Conservation (phyloP, 2,888 invertebrate genomes). For the Augiades crinisus region DNA sequence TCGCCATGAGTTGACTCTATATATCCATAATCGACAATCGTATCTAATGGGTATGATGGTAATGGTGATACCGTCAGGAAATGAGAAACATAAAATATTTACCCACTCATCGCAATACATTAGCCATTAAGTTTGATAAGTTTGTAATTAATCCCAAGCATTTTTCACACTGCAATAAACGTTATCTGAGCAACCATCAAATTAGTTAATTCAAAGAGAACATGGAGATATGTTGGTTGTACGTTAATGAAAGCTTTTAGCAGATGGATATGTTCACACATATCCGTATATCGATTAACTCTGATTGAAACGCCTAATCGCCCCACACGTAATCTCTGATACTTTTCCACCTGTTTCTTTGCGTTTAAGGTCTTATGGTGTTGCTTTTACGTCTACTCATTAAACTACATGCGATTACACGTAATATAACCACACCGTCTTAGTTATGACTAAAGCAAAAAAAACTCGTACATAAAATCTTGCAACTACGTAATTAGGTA, state of each 20-base stretch:
- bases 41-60: background rate
- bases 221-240: slow-evolving; percentile 39
- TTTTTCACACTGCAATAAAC: slow-evolving; percentile 14
- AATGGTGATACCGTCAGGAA: background rate
- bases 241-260: slow-evolving; percentile 42
- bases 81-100: background rate
- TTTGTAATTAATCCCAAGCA: background rate
- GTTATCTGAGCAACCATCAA: slow-evolving; percentile 13
- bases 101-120: slow-evolving; percentile 6
- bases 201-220: slow-evolving; percentile 10
- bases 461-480: slow-evolving; percentile 17
- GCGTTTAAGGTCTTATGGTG: too few species aligned
- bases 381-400: slow-evolving; percentile 7
- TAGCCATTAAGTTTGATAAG: slow-evolving; percentile 14
- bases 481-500: slow-evolving; percentile 25
- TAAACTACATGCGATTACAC: background rate
- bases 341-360: too few species aligned
- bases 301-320: background rate
- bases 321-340: background rate
- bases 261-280: slow-evolving; percentile 43
- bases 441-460: background rate
- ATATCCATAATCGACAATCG: background rate
- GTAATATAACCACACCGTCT: slow-evolving; percentile 7
- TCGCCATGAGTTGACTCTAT: background rate
- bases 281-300: background rate